Base-by-base conservation (phyloP, 2,113 vertebrate species). In the Antigone vipio region DNA sequence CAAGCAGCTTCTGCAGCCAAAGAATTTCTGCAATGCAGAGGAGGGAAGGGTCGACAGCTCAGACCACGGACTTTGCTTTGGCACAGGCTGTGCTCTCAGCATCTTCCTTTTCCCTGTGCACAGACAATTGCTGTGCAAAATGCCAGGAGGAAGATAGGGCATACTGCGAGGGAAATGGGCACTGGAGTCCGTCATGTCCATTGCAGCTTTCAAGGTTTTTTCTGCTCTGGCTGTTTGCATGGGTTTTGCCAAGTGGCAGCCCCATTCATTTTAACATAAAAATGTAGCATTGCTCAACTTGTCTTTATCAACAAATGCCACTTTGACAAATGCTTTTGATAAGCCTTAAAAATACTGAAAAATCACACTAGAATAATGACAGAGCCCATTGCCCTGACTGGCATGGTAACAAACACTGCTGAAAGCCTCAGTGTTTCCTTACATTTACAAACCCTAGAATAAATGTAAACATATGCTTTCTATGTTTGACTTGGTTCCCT, bases 141-240 rank as follows among this genome's bases (percentile, higher is more conserved):
- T 40, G 5, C n/a, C 20, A 42, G 16, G 35, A 77, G 22, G 14
- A 73, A 62, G 21, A 30, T 1, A 68, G 15, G 4, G 52, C 1
- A 4, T 13, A 29, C 9, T 23, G 24, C 0, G 0, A 32, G 32
- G 12, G 9, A 74, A 66, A 80, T 12, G 11, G 18, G 11, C 59
- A 76, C 23, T 2, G 3, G 50, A 64, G 20, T 47, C 32, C 12
- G 76, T 52, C 13, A 0, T 42, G 3, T n/a, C 24, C 13, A 9
- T 5, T 77, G 29, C 9, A n/a, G 42, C 24, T 42, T 38, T 34
- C 13, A 58, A 73, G n/a, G 5, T 7, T 85, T 79, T 62, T 23
- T 75, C 47, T 40, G 9, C 22, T 45, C 34, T 53, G 45, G 26
- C 2, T 73, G 4, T 58, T 92, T 34, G 15, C 47, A 58, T 11